These are phyloP conservation scores for Oxystoma pomonae DNA, from an alignment of 2,888 invertebrate genomes.

Conservation along the genomic window DNA sequence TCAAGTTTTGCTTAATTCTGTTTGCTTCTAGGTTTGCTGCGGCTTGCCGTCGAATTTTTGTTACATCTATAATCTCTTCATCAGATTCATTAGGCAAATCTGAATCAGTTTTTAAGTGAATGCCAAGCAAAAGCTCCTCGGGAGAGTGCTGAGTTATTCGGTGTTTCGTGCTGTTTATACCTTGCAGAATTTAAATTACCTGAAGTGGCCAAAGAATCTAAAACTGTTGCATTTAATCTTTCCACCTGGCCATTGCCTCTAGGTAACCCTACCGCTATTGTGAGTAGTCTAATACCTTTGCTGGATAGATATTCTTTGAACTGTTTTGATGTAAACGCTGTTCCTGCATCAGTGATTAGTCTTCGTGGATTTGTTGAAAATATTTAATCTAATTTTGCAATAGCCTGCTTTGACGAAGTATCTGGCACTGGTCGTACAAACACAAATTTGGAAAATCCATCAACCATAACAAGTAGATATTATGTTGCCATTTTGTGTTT, in stretches of 20 bases:
- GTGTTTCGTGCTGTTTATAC: slow-evolving; percentile 18
- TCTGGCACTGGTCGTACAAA: slow-evolving; percentile 35
- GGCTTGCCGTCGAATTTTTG: not conserved
- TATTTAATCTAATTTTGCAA: slow-evolving; percentile 33
- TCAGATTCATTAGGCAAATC: slow-evolving; percentile 4
- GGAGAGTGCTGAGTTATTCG: slow-evolving; percentile 15
- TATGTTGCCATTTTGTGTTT: slow-evolving; percentile 35
- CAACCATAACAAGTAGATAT: slow-evolving; percentile 38
- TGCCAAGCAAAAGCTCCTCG: slow-evolving; percentile 7
- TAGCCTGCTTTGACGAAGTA: slow-evolving; percentile 33
- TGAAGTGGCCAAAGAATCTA: no score
- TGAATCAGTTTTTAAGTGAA: slow-evolving; percentile 11
- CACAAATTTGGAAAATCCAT: no score
- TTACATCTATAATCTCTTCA: not conserved
- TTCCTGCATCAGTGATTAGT: no score
- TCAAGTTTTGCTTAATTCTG: not conserved
- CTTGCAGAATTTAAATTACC: no score
- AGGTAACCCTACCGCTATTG: no score
- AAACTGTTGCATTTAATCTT: no score
- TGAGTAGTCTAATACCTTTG: no score
- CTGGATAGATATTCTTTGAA: no score
- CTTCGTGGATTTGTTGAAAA: no score
- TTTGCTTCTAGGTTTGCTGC: not conserved
- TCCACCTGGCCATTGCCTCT: no score
- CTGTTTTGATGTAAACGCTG: no score